Evolutionary conservation across 1,140 invertebrate species (phyloP).

Genomic region (Stratiolaelaps scimitus): DNA sequence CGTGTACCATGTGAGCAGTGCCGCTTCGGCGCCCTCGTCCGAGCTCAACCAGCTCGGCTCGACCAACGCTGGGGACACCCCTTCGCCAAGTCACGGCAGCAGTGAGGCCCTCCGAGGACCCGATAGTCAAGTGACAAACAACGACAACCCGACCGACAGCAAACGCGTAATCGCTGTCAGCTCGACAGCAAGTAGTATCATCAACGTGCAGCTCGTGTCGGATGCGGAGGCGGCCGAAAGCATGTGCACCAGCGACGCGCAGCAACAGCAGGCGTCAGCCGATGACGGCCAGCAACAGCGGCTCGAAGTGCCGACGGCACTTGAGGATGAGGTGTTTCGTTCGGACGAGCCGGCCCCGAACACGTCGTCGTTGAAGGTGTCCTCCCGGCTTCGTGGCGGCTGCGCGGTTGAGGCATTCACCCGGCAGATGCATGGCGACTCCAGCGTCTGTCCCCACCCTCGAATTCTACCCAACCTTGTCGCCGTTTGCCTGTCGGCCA

Average conservation of each 20-base stretch:
- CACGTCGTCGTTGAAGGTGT: background rate
- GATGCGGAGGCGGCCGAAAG: background rate
- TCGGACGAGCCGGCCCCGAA: background rate
- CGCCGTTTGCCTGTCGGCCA: slow-evolving; percentile 61
- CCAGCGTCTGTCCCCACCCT: slow-evolving; percentile 65
- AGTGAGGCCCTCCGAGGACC: slow-evolving; percentile 3
- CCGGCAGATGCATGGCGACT: slow-evolving; percentile 52
- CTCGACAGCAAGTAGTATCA: background rate
- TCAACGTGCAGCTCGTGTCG: slow-evolving; percentile 12
- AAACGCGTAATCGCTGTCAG: slow-evolving; percentile 1
- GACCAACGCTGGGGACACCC: background rate
- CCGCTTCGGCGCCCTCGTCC: background rate
- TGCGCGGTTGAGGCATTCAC: slow-evolving; percentile 11
- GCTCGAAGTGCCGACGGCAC: slow-evolving; percentile 1
- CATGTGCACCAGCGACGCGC: background rate
- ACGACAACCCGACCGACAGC: background rate
- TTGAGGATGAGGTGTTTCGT: slow-evolving; percentile 15
- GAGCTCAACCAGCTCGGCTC: background rate
- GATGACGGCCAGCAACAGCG: background rate
- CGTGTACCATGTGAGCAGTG: background rate
- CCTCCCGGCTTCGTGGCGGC: background rate
- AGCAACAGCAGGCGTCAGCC: background rate
- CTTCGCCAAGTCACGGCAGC: background rate
- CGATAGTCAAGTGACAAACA: no score
- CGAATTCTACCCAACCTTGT: slow-evolving; percentile 67